Conservation (phyloP, 2,113 vertebrate species). For the Fulica atra region DNA sequence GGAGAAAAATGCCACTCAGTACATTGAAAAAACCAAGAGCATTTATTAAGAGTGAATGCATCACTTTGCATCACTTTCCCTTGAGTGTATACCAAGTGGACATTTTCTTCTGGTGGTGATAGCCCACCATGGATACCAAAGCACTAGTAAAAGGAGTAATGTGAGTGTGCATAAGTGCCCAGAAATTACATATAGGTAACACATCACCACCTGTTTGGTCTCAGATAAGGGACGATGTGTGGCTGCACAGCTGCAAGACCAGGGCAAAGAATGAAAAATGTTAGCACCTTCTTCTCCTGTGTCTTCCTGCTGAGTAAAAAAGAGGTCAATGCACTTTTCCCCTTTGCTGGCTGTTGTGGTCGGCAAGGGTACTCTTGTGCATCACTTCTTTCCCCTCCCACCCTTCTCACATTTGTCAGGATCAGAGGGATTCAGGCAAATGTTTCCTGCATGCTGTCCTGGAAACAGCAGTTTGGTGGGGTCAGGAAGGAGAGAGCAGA, state of each 20-base stretch:
- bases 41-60: neutral
- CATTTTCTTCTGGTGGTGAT: neutral
- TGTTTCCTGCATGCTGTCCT: neutral
- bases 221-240: neutral
- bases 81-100: neutral
- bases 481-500: neutral
- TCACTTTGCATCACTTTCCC: neutral
- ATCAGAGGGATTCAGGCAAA: neutral
- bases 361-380: neutral
- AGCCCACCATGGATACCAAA: rapidly evolving
- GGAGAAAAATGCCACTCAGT: neutral
- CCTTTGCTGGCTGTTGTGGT: neutral
- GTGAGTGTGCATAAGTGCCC: neutral
- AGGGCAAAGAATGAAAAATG: neutral
- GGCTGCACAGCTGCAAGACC: neutral
- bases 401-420: neutral
- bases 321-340: neutral
- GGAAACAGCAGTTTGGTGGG: neutral
- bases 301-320: neutral
- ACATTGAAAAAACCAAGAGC: neutral
- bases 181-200: neutral
- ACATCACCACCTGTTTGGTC: neutral
- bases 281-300: neutral
- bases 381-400: neutral
- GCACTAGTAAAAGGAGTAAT: neutral